Evolutionary conservation across 2,113 vertebrate species (phyloP).

Genomic region (Saimiri boliviensis): DNA sequence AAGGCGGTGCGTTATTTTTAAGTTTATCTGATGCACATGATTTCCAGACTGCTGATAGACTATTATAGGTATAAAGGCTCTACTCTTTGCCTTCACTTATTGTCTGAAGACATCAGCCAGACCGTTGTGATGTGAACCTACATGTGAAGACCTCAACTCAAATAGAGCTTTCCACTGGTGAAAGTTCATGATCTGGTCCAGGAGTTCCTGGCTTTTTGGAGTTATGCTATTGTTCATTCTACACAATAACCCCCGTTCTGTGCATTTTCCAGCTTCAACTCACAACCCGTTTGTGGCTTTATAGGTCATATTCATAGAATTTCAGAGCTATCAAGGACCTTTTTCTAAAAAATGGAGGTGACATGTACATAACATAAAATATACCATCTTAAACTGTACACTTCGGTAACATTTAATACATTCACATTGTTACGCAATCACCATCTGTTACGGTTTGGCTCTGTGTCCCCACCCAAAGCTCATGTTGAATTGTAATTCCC

Average conservation of each 20-base stretch:
- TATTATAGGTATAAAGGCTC: background rate
- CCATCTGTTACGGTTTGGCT: background rate
- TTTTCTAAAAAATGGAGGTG: background rate
- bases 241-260: background rate
- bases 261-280: background rate
- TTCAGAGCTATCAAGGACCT: background rate
- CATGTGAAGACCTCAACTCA: background rate
- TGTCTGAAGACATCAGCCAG: slow-evolving; percentile 23
- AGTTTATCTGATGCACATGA: slow-evolving; percentile 60
- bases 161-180: background rate
- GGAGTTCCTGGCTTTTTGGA: background rate
- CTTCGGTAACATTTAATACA: background rate
- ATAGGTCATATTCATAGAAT: background rate
- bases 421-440: background rate
- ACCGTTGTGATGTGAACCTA: background rate
- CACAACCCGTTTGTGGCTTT: background rate
- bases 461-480: too few species aligned
- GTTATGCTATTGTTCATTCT: background rate
- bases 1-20: slow-evolving; percentile 71
- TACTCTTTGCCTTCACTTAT: background rate
- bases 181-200: background rate
- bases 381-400: background rate
- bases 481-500: too few species aligned
- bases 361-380: background rate
- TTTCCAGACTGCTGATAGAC: background rate